phyloP scores from a whole-genome alignment of 2,797 vertebrate species.

The Takifugu ocellatus region DNA sequence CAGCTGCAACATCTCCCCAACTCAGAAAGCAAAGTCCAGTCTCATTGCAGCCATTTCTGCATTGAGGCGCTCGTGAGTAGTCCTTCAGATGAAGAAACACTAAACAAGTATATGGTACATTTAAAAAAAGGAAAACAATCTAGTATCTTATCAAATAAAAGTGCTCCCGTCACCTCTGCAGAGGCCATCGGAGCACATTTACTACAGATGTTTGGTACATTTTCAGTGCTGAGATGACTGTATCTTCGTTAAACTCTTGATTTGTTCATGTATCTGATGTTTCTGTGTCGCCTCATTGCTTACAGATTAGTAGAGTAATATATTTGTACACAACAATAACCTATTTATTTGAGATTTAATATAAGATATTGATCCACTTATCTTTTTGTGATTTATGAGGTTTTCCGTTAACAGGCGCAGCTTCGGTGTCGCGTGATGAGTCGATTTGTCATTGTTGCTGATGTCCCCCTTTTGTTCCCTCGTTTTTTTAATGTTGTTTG shows the following conservation, averaged over 20 bases:
- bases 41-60: too few species aligned
- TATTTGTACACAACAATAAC: constrained; percentile 35
- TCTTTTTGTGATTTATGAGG: constrained; percentile 38
- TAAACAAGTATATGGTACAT: too few species aligned
- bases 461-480: constrained; percentile 1
- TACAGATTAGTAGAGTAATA: constrained; percentile 26
- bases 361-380: constrained; percentile 46
- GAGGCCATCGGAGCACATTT: too few species aligned
- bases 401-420: background rate
- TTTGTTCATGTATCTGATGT: constrained; percentile 9
- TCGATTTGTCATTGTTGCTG: constrained; percentile 35
- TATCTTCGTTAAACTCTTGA: background rate
- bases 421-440: constrained; percentile 13
- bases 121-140: too few species aligned
- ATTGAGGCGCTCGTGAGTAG: too few species aligned
- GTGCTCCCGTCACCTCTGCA: too few species aligned
- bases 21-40: too few species aligned
- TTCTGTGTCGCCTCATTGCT: constrained; percentile 1
- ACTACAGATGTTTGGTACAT: too few species aligned
- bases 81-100: too few species aligned
- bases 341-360: constrained; percentile 61
- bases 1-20: background rate
- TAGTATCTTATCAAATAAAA: too few species aligned
- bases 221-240: background rate
- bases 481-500: background rate